Evolutionary conservation across 2,797 vertebrate genomes (phyloP).

Genomic region (Manis pentadactyla): DNA sequence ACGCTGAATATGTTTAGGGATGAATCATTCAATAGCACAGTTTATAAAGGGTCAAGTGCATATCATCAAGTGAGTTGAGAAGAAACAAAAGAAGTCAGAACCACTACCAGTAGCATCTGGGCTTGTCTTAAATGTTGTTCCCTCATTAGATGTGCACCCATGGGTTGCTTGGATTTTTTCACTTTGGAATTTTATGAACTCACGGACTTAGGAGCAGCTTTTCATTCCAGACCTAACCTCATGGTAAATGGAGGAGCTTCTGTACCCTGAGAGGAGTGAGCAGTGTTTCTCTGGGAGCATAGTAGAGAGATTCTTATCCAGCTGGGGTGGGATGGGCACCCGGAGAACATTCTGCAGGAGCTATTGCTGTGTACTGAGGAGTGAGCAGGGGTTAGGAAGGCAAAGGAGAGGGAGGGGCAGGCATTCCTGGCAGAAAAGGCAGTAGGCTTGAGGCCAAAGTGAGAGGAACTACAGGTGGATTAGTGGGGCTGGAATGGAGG

Average conservation of each 20-base stretch:
- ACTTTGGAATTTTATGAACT: conserved; percentile 41
- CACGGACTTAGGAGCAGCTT: neutral
- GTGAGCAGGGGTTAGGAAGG: neutral
- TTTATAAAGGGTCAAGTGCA: neutral
- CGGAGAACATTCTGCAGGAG: neutral
- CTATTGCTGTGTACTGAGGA: neutral
- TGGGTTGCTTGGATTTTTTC: neutral
- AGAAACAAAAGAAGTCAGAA: conserved; percentile 39
- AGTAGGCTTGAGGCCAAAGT: neutral
- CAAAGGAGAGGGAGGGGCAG: neutral
- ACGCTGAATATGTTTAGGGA: neutral
- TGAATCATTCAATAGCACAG: neutral
- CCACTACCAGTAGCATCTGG: neutral
- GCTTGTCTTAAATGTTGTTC: neutral
- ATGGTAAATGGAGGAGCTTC: neutral
- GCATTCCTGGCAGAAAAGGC: neutral
- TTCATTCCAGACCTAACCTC: conserved; percentile 20
- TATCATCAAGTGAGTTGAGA: conserved; percentile 41
- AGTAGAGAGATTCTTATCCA: neutral
- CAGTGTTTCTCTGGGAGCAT: neutral
- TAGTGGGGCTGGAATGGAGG: neutral
- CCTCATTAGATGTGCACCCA: neutral
- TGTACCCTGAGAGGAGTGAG: neutral
- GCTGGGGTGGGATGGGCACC: neutral
- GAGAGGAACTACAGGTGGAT: neutral